phyloP scores from a whole-genome alignment of 2,888 invertebrate genomes.

The Beris morrisii region DNA sequence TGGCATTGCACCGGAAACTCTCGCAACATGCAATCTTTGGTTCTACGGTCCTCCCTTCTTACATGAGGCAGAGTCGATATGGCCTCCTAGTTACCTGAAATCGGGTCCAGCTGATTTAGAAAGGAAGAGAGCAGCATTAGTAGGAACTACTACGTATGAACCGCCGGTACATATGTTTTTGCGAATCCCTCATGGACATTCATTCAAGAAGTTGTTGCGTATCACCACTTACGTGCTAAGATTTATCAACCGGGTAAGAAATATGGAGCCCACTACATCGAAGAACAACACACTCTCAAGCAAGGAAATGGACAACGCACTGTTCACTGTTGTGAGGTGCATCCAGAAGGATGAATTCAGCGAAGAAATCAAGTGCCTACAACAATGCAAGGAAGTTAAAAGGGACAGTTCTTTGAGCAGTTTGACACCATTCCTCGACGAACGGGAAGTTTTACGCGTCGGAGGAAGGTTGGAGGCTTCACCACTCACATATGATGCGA shows the following conservation, averaged over 20 bases:
- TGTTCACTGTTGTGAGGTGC: neutral
- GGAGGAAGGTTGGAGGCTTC: conserved; percentile 29
- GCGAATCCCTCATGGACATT: neutral
- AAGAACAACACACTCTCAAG: too few species aligned
- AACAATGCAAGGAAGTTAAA: neutral
- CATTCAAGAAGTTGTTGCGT: neutral
- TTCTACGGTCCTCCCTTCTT: conserved; percentile 32
- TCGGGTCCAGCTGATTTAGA: neutral
- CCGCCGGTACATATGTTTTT: too few species aligned
- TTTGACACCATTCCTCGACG: conserved; percentile 33
- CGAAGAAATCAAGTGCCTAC: neutral
- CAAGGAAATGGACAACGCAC: neutral
- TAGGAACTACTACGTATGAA: neutral
- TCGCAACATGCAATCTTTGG: conserved; percentile 32
- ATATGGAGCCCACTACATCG: neutral
- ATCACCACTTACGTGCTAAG: neutral
- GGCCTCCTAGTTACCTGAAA: neutral
- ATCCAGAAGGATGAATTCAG: neutral
- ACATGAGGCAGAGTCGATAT: conserved; percentile 13
- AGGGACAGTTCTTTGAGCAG: neutral
- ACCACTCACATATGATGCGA: too few species aligned
- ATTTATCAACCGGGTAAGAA: neutral
- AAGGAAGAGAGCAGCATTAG: neutral
- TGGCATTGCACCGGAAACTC: conserved; percentile 27
- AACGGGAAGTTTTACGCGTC: conserved; percentile 27